A percentile compares a stretch with the other conserved stretches of the same genome.
Evolutionary conservation across 2,113 vertebrate species (phyloP).

Genomic region (Hypanus sabinus): DNA sequence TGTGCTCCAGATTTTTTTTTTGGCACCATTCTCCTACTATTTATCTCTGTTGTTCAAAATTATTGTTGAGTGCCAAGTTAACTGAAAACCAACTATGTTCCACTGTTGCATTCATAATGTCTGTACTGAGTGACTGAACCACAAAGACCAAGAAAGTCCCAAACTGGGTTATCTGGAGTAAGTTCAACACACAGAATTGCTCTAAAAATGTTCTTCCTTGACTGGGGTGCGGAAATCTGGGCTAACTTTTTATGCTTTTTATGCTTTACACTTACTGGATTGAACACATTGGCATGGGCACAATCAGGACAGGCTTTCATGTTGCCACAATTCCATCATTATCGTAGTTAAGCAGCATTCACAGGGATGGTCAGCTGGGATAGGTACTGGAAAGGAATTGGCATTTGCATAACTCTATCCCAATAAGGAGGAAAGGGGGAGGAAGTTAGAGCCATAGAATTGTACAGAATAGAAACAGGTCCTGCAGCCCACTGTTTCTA

Average conservation of each 20-base stretch:
- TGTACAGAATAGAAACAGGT: too few relatives aligned
- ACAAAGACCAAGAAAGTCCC: background rate
- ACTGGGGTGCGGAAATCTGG: background rate
- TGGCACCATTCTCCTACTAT: background rate
- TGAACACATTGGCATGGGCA: background rate
- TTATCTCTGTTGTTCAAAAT: background rate
- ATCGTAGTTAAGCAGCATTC: background rate
- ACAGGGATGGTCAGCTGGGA: background rate
- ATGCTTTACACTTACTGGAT: too few relatives aligned
- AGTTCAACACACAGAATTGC: background rate
- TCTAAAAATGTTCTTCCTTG: background rate
- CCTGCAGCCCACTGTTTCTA: too few relatives aligned
- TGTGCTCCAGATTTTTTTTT: background rate
- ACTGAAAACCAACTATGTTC: background rate
- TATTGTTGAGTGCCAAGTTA: background rate
- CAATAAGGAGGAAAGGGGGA: background rate
- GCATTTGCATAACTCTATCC: background rate
- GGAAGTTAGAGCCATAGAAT: background rate
- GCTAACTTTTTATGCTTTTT: background rate
- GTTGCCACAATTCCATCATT: background rate
- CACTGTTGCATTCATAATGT: background rate
- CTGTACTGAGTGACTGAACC: background rate
- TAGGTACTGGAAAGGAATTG: background rate
- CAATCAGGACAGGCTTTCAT: background rate
- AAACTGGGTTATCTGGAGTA: background rate